phyloP scores from a whole-genome alignment of 2,888 invertebrate species.

The Lochmaea crataegi region DNA sequence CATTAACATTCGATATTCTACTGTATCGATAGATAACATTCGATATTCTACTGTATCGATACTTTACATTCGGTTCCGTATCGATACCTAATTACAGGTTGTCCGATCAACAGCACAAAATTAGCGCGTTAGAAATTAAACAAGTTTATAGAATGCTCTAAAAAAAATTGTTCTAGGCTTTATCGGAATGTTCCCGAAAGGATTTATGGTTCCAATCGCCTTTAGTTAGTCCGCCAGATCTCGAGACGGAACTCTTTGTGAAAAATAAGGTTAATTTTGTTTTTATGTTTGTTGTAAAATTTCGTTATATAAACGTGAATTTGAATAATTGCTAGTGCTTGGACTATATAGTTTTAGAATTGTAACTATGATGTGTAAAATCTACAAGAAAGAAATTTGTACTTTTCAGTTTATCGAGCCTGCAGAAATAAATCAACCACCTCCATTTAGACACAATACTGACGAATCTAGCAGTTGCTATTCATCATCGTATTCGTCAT shows the following conservation, averaged over 20 bases:
- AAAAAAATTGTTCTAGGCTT: conserved; percentile 61
- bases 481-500: conserved; percentile 79
- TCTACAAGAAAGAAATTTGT: background rate
- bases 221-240: conserved; percentile 62
- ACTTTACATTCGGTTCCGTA: no score
- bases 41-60: no score
- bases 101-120: no score
- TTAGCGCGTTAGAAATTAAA: no score
- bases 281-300: background rate
- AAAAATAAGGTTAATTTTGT: conserved; percentile 57
- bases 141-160: background rate
- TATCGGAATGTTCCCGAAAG: conserved; percentile 72
- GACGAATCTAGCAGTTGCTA: conserved; percentile 74
- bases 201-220: conserved; percentile 66
- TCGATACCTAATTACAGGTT: no score
- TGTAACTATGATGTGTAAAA: background rate
- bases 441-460: conserved; percentile 36
- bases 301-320: no score
- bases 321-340: no score
- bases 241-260: conserved; percentile 57
- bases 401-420: conserved; percentile 30
- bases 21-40: no score
- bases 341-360: background rate
- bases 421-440: conserved; percentile 10
- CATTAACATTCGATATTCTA: no score